Percentiles rank a stretch among this genome's conserved stretches.
phyloP scores from a whole-genome alignment of 2,888 invertebrate genomes.

The Ceriagrion tenellum region DNA sequence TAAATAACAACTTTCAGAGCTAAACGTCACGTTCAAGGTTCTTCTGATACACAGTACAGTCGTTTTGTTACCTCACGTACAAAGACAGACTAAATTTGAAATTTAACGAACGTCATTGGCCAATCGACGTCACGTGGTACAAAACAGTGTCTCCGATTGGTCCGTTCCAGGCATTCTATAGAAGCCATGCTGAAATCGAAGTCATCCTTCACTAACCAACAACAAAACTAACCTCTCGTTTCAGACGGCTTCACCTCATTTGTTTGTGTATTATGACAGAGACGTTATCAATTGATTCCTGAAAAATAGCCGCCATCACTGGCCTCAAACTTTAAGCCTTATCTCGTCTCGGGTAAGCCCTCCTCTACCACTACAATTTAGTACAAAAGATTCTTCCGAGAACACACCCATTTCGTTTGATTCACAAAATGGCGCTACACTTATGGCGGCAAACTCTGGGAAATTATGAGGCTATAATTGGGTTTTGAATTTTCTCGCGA shows the following conservation, averaged over 20 bases:
- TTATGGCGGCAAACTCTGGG: slow-evolving; percentile 53
- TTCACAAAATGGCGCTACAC: slow-evolving; percentile 56
- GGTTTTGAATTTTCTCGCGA: not conserved
- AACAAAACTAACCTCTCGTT: not conserved
- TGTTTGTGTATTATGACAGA: slow-evolving; percentile 57
- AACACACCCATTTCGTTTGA: slow-evolving; percentile 51
- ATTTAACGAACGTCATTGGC: slow-evolving; percentile 80
- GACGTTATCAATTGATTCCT: slow-evolving; percentile 20
- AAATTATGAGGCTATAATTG: not conserved
- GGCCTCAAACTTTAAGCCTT: not conserved
- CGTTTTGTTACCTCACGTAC: slow-evolving; percentile 69
- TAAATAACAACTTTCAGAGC: slow-evolving; percentile 69
- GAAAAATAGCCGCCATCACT: not conserved
- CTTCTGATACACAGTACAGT: slow-evolving; percentile 69
- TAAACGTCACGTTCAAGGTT: slow-evolving; percentile 66
- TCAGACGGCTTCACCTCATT: not conserved
- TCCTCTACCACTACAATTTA: not conserved
- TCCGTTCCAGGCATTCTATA: slow-evolving; percentile 70
- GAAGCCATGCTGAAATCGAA: slow-evolving; percentile 64
- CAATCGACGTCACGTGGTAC: slow-evolving; percentile 79
- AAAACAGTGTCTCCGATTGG: slow-evolving; percentile 78
- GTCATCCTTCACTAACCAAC: slow-evolving; percentile 12
- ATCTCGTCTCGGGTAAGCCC: not conserved
- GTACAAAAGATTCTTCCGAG: not conserved
- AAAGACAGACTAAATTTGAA: slow-evolving; percentile 78